These are phyloP conservation scores for Synergus itoensis DNA, from an alignment of 2,888 invertebrate genomes.

Conservation along the genomic window DNA sequence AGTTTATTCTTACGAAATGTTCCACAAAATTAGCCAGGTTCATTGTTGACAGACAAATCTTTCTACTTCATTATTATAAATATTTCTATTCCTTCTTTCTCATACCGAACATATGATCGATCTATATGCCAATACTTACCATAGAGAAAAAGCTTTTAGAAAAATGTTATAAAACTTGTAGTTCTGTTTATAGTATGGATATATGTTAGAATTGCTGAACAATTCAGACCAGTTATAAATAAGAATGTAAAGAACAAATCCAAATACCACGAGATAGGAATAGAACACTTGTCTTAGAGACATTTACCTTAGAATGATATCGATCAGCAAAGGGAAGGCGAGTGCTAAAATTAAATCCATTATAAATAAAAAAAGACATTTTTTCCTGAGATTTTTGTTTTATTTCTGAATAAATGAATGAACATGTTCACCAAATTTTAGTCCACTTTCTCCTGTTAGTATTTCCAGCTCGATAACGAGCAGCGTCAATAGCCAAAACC, in stretches of 20 bases:
- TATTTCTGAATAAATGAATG: background rate
- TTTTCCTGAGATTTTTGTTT: background rate
- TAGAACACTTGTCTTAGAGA: background rate
- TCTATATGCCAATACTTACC: background rate
- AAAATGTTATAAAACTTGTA: background rate
- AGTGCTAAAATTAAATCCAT: background rate
- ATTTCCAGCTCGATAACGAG: no score
- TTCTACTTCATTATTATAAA: no score
- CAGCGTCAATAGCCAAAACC: background rate
- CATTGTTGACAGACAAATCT: no score
- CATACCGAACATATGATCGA: no score
- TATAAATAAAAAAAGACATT: background rate
- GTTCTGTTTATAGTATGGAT: background rate
- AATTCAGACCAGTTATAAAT: constrained; percentile 23
- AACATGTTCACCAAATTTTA: background rate
- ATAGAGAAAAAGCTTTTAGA: background rate
- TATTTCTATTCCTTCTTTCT: no score
- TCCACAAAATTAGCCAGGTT: no score
- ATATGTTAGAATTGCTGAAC: background rate
- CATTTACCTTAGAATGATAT: background rate
- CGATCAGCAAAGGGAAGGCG: background rate
- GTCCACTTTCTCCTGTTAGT: no score
- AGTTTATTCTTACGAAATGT: no score
- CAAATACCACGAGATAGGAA: constrained; percentile 4
- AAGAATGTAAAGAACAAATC: constrained; percentile 1